Base-by-base conservation (phyloP, 2,113 vertebrate genomes). In the Capricornis sumatraensis region DNA sequence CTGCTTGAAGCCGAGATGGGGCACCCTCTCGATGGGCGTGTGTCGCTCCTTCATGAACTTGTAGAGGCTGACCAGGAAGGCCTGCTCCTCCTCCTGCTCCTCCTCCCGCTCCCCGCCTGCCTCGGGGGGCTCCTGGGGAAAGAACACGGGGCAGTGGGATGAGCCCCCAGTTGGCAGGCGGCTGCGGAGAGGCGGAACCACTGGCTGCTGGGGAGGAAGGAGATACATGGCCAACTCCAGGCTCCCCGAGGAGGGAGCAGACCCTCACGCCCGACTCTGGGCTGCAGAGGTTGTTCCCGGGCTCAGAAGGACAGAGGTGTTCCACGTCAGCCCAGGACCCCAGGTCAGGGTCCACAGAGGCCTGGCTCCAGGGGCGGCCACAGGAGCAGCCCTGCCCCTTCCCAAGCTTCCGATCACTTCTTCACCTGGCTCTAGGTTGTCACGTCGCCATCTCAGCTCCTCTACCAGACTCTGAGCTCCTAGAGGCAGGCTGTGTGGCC, bases 1-100 rank as follows among this genome's bases (percentile, higher is more conserved):
- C 98, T 99, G 99, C 97, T 99, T 99, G 98, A 99, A 99, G 98
- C 99, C 99, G 0, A 99, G 99, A 97, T 99, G 99, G 81, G 99
- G 99, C 95, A 99, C 99, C 98, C 99, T 99, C 98, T 99, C 99
- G 83, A 99, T 99, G 43, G 99, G 99, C 0, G 99, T 99, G 82
- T 97, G 99, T 47, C 99, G 98, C 8, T 99, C 99, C 99, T 99
- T 99, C 99, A 99, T 99, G 96, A 99, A 99, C 89, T 98, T 98
- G 98, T 99, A 99, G 96, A 99, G 99, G 97, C 98, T 99, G 94
- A 98, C 97, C 11, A 99, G 98, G 98, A 99, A 99, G 12, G 98
- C 98, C 97, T 99, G 99, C 97, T 99, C 99, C 96, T 99, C 99
- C 96, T 99, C 97, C 47, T 50, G 47, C 47, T 99, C 99, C 94